Evolutionary conservation across 2,113 vertebrate species (phyloP).

Genomic region (Phalacrocorax carbo): DNA sequence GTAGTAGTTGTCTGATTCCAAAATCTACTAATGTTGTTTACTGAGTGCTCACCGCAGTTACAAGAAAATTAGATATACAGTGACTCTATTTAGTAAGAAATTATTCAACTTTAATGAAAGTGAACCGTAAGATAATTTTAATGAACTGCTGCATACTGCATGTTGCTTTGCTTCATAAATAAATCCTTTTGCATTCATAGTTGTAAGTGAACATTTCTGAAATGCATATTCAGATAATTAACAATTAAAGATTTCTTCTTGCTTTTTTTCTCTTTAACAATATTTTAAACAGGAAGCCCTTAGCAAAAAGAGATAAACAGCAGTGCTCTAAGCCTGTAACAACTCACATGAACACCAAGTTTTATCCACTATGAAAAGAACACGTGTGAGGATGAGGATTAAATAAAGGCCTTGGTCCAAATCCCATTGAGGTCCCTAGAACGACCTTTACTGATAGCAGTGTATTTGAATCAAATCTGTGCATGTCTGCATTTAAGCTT

Average conservation of each 20-base stretch:
- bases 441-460: background rate
- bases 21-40: background rate
- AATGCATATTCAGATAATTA: conserved; percentile 50
- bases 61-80: conserved; percentile 5
- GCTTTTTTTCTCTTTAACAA: background rate
- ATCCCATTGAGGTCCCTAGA: background rate
- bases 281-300: background rate
- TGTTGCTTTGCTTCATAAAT: conserved; percentile 56
- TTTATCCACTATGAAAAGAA: background rate
- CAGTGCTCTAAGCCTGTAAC: background rate
- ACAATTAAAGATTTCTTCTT: conserved; percentile 12
- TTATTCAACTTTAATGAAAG: conserved; percentile 39
- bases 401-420: background rate
- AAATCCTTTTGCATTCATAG: conserved; percentile 45
- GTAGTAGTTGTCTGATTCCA: background rate
- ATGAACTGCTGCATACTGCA: conserved; percentile 35
- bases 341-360: background rate
- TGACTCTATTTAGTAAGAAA: conserved; percentile 3
- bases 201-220: conserved; percentile 38
- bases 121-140: conserved; percentile 28
- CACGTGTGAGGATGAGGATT: background rate
- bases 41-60: background rate
- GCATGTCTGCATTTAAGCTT: background rate
- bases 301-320: background rate
- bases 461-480: background rate